Evolutionary conservation across 2,113 vertebrate species (phyloP).

Genomic region (Pseudorectes ferrugineus): DNA sequence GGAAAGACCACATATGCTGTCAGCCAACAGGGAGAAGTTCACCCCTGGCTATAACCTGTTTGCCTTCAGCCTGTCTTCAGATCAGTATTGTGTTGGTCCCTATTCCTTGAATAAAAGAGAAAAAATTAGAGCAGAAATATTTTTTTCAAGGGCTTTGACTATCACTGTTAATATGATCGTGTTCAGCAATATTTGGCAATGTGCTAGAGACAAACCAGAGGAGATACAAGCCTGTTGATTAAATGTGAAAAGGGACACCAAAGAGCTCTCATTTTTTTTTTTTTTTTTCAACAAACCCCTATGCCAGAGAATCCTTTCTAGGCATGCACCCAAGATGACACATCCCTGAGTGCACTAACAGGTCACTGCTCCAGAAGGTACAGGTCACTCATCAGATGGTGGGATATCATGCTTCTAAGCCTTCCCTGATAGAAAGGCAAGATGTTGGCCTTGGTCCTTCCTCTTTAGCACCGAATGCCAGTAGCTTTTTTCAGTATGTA

Average conservation of each 20-base stretch:
- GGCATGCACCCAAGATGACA: background rate
- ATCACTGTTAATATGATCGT: accelerated
- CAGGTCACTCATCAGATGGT: accelerated
- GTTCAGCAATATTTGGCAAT: background rate
- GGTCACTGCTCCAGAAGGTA: background rate
- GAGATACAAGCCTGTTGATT: background rate
- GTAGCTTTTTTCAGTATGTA: background rate
- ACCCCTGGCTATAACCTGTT: background rate
- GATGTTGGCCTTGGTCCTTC: background rate
- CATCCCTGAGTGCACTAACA: background rate
- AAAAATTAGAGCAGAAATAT: background rate
- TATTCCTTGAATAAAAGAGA: background rate
- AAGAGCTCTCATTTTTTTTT: background rate
- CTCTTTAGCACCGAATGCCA: background rate
- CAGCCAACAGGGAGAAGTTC: background rate
- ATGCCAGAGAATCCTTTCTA: background rate
- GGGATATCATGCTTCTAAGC: background rate
- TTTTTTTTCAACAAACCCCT: background rate
- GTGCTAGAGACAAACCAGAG: background rate
- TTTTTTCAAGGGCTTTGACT: background rate
- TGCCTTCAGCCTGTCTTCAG: background rate
- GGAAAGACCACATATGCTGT: background rate
- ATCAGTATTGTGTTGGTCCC: background rate
- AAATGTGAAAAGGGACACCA: background rate
- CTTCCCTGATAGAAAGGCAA: background rate